Evolutionary conservation across 2,797 vertebrate genomes (phyloP).

Genomic region (Vultur gryphus): DNA sequence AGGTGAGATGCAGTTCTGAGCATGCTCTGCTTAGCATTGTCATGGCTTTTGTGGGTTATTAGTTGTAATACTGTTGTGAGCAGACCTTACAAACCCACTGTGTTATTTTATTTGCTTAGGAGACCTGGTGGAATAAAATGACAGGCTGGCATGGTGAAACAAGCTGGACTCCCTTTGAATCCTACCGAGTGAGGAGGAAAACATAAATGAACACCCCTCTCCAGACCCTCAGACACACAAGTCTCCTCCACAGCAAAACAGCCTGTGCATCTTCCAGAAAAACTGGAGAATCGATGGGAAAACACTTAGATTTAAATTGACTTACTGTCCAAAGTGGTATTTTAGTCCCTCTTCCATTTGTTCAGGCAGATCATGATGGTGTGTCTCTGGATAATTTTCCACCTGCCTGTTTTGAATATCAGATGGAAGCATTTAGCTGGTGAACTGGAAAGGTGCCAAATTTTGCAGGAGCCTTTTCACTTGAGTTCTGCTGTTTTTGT

Average conservation of each 20-base stretch:
- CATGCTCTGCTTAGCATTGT: neutral
- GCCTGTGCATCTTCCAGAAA: neutral
- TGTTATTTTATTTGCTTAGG: conserved; percentile 22
- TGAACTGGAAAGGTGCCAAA: neutral
- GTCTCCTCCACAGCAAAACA: neutral
- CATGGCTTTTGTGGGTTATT: neutral
- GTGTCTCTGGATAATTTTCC: conserved; percentile 47
- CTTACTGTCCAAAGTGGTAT: neutral
- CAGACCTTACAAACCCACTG: neutral
- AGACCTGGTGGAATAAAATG: neutral
- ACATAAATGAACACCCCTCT: neutral
- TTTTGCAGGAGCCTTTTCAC: conserved; percentile 22
- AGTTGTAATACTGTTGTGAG: neutral
- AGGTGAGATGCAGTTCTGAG: neutral
- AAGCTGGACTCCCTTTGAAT: neutral
- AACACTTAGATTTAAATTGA: neutral
- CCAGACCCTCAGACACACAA: neutral
- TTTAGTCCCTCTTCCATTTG: conserved; percentile 22
- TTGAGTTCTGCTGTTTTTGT: conserved; percentile 6
- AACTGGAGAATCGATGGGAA: neutral
- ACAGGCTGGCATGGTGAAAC: neutral
- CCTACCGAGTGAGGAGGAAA: neutral
- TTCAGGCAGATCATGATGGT: conserved; percentile 15
- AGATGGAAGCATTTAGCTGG: conserved; percentile 13
- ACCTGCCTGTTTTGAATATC: conserved; percentile 59